phyloP scores from a whole-genome alignment of 2,888 invertebrate species.

The Aricia artaxerxes region DNA sequence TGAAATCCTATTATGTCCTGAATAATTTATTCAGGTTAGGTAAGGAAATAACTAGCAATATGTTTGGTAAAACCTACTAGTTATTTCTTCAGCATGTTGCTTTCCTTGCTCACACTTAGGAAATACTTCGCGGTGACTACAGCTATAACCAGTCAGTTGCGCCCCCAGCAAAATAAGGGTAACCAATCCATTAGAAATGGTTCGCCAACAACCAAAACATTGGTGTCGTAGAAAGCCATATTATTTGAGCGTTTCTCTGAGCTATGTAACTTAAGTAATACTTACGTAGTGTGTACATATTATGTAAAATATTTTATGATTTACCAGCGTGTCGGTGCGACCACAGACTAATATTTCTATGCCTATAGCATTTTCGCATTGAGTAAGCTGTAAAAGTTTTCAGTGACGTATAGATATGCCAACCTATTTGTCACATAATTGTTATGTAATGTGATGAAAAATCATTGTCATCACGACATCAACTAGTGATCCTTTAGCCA shows the following conservation, averaged over 20 bases:
- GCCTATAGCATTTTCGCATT: background rate
- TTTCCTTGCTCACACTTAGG: background rate
- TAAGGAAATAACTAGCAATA: too few species aligned
- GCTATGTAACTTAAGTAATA: constrained; percentile 24
- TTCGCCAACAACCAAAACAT: constrained; percentile 34
- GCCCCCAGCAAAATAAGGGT: constrained; percentile 35
- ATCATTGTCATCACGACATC: background rate
- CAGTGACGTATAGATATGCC: background rate
- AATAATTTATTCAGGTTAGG: too few species aligned
- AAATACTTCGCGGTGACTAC: background rate
- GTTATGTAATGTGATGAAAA: background rate
- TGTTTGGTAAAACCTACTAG: background rate
- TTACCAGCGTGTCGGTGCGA: background rate
- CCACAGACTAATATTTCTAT: background rate
- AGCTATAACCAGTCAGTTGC: background rate
- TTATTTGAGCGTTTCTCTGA: constrained; percentile 28
- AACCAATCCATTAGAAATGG: constrained; percentile 37
- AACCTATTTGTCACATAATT: background rate
- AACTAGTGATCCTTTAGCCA: background rate
- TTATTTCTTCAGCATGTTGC: background rate
- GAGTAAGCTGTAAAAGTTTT: background rate
- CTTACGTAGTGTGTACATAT: constrained; percentile 18
- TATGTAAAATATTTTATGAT: constrained; percentile 27
- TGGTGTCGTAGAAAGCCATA: constrained; percentile 34
- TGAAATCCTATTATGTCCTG: too few species aligned